These are phyloP conservation scores for Lophotis ruficrista DNA, from an alignment of 2,113 vertebrate species.

Conservation along the genomic window DNA sequence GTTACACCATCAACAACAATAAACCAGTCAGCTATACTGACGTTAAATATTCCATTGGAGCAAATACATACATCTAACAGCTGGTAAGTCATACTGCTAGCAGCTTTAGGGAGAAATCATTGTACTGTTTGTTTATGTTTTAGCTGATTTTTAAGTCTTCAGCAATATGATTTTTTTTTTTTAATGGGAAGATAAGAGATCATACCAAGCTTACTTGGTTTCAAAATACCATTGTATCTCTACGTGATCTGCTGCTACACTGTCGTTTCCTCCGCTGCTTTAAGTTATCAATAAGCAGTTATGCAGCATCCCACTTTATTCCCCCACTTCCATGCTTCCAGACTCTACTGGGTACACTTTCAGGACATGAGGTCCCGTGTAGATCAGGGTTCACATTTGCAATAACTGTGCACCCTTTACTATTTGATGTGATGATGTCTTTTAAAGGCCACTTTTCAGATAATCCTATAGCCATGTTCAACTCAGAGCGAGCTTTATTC, in stretches of 20 bases:
- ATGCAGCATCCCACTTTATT: not conserved
- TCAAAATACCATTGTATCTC: not conserved
- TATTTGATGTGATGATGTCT: not conserved
- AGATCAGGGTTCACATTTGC: not conserved
- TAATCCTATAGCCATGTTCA: not conserved
- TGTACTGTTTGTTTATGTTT: not conserved
- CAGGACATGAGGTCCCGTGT: not conserved
- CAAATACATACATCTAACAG: conserved; percentile 16
- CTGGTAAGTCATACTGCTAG: not conserved
- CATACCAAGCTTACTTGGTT: not conserved
- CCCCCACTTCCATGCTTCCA: not conserved
- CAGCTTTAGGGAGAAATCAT: not conserved
- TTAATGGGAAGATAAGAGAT: not conserved
- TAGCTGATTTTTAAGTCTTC: not conserved
- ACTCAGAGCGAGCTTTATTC: not conserved
- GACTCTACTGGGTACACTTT: not conserved
- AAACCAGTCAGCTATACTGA: not conserved
- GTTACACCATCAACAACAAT: not conserved
- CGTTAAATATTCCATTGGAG: not conserved
- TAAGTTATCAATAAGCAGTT: not conserved
- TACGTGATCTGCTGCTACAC: not conserved
- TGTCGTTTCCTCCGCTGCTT: not conserved
- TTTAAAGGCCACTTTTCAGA: not conserved
- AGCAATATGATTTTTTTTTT: not conserved
- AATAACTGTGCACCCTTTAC: not conserved